These are phyloP conservation scores for Vidua chalybeata DNA, from an alignment of 2,113 vertebrate genomes.

Conservation along the genomic window DNA sequence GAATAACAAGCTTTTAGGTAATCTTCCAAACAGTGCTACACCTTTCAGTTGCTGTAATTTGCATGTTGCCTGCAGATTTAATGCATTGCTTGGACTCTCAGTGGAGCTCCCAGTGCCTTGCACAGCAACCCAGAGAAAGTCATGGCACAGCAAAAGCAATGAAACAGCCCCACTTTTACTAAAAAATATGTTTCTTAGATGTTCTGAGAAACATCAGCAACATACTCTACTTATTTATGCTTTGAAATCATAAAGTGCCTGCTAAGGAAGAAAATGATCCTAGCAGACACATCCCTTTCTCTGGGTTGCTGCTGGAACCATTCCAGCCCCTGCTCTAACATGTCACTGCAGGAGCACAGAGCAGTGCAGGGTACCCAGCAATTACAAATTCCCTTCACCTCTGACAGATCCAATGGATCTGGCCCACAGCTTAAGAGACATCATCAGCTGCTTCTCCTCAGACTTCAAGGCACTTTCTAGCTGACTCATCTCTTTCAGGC, in stretches of 20 bases:
- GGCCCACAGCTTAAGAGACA: neutral
- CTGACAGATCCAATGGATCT: accelerated
- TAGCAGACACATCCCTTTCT: neutral
- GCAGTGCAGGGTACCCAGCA: accelerated
- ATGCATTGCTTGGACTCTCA: neutral
- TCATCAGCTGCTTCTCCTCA: neutral
- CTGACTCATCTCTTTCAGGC: neutral
- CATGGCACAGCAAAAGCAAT: neutral
- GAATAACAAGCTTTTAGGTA: neutral
- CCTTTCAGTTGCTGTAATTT: neutral
- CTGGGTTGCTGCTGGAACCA: neutral
- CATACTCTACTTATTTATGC: neutral
- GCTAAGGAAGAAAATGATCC: neutral
- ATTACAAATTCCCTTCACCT: neutral
- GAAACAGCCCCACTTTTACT: neutral
- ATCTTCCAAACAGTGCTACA: neutral
- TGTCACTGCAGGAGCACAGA: neutral
- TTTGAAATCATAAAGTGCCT: neutral
- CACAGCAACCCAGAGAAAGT: neutral
- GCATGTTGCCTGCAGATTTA: neutral
- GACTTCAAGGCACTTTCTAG: neutral
- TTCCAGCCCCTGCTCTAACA: neutral
- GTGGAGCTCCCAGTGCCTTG: neutral
- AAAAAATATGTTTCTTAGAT: neutral
- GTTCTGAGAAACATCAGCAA: neutral